Conservation (phyloP, 2,797 vertebrate species). For the Pogoniulus pusillus region DNA sequence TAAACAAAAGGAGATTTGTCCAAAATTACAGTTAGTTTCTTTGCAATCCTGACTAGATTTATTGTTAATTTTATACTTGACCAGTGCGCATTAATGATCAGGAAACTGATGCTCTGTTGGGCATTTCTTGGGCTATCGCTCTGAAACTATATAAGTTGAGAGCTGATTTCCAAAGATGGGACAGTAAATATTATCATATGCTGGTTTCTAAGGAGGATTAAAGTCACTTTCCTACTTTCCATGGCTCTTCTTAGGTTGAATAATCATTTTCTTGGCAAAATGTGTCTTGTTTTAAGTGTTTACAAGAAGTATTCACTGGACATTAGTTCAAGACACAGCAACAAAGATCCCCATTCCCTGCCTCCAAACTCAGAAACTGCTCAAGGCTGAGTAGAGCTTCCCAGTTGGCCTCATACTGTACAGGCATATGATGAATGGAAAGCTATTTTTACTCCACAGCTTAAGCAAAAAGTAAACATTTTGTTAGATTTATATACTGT, state of each 20-base stretch:
- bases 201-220: neutral
- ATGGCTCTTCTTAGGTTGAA: neutral
- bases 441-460: neutral
- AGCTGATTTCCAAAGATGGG: neutral
- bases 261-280: neutral
- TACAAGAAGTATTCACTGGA: neutral
- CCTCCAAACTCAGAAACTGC: neutral
- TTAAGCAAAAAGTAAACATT: conserved; percentile 32
- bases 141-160: neutral
- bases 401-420: neutral
- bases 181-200: neutral
- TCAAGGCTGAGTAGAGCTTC: neutral
- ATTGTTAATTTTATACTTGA: neutral
- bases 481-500: neutral
- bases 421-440: neutral
- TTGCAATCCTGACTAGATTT: neutral
- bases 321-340: neutral
- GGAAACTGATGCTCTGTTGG: neutral
- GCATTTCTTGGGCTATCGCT: neutral
- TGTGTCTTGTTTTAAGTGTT: neutral
- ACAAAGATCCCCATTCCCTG: neutral
- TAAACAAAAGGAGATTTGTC: neutral
- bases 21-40: neutral
- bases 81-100: neutral
- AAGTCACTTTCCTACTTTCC: neutral